Conservation (phyloP, 2,797 vertebrate species). For the Sebastolobus altivelis region DNA sequence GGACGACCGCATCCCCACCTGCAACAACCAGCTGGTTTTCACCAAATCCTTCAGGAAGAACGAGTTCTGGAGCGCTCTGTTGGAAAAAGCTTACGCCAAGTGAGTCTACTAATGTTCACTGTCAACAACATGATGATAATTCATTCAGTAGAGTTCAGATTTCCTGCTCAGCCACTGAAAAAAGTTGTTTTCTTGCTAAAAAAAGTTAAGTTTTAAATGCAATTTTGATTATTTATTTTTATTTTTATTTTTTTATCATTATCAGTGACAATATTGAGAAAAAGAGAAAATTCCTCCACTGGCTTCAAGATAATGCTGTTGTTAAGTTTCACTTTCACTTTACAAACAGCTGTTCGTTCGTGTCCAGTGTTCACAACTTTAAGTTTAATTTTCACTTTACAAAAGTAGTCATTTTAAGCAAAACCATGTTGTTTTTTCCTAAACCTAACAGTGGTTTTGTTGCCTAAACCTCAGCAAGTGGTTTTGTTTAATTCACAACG, state of each 20-base stretch:
- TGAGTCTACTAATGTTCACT: conserved; percentile 71
- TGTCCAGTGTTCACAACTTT: accelerated
- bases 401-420: accelerated
- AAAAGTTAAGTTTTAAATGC: background rate
- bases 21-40: conserved; percentile 90
- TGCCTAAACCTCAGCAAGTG: no score
- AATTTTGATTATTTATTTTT: accelerated
- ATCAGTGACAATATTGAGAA: background rate
- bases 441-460: no score
- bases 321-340: no score
- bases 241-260: background rate
- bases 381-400: no score
- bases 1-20: conserved; percentile 94
- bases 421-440: no score
- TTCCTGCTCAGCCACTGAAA: background rate
- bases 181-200: background rate
- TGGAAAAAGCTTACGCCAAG: conserved; percentile 99
- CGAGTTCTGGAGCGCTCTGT: conserved; percentile 96
- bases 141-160: conserved; percentile 10
- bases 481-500: accelerated
- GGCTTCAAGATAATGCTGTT: background rate
- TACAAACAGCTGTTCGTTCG: no score
- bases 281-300: background rate
- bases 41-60: conserved; percentile 93
- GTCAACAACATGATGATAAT: background rate